Percentiles rank a stretch among this genome's conserved stretches.
Evolutionary conservation across 2,797 vertebrate species (phyloP).

Genomic region (Calcarius lapponicus): DNA sequence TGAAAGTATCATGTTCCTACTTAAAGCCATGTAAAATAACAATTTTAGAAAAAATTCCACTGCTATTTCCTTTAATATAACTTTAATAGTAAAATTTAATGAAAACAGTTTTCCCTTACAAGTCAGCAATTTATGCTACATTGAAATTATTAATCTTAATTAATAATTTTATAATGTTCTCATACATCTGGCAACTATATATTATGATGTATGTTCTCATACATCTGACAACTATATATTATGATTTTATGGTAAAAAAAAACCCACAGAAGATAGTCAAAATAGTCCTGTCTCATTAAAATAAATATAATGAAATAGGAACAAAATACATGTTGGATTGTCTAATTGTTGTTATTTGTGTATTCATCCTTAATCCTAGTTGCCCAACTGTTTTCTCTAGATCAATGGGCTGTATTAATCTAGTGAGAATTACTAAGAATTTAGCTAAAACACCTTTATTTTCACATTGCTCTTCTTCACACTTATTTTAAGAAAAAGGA

Average conservation of each 20-base stretch:
- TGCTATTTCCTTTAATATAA: background rate
- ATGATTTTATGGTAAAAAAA: background rate
- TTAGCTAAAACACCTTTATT: background rate
- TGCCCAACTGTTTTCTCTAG: background rate
- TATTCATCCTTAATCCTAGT: background rate
- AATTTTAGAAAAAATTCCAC: rapidly evolving
- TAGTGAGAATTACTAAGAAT: background rate
- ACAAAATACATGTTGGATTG: background rate
- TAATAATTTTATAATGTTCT: background rate
- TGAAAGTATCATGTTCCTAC: background rate
- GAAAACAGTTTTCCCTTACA: background rate
- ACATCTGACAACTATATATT: background rate
- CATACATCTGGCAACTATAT: background rate
- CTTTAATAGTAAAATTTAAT: background rate
- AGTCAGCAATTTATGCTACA: background rate
- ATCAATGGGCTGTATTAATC: background rate
- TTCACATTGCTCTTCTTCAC: background rate
- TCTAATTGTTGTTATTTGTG: background rate
- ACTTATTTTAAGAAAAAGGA: background rate
- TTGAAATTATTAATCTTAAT: background rate
- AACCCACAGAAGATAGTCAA: background rate
- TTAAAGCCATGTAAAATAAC: background rate
- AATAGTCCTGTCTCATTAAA: background rate
- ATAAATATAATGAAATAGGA: background rate
- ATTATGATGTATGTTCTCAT: rapidly evolving